phyloP scores from a whole-genome alignment of 1,140 invertebrate genomes.

The Popillia japonica region DNA sequence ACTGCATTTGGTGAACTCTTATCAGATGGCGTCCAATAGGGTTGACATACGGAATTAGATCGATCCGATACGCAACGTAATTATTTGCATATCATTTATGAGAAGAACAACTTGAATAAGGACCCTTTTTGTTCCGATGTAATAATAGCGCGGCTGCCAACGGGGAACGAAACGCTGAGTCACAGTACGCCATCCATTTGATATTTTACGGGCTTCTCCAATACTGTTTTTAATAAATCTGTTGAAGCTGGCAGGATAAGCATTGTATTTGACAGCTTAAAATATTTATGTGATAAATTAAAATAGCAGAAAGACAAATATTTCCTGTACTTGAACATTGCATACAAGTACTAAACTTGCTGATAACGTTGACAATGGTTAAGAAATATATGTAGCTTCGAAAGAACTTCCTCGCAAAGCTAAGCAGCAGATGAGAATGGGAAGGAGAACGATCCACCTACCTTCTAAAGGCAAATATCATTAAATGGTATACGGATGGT shows the following conservation, averaged over 20 bases:
- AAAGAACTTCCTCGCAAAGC: too few relatives aligned
- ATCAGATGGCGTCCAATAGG: constrained; percentile 35
- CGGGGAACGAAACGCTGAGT: neutral
- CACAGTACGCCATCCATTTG: neutral
- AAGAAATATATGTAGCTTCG: too few relatives aligned
- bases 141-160: neutral
- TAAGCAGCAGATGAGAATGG: too few relatives aligned
- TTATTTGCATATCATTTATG: constrained; percentile 39
- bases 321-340: too few relatives aligned
- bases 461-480: too few relatives aligned
- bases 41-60: constrained; percentile 37
- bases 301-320: too few relatives aligned
- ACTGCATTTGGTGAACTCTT: constrained; percentile 24
- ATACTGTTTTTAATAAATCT: neutral
- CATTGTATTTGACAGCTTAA: neutral
- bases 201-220: neutral
- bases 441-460: too few relatives aligned
- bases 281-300: too few relatives aligned
- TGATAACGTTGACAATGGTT: too few relatives aligned
- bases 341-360: too few relatives aligned
- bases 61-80: constrained; percentile 31
- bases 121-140: neutral
- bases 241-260: neutral
- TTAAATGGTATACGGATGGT: too few relatives aligned
- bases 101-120: neutral